Percentiles rank a stretch among this genome's conserved stretches.
Evolutionary conservation across 1,140 invertebrate genomes (phyloP).

Genomic region (Drosophila subpulchrella): DNA sequence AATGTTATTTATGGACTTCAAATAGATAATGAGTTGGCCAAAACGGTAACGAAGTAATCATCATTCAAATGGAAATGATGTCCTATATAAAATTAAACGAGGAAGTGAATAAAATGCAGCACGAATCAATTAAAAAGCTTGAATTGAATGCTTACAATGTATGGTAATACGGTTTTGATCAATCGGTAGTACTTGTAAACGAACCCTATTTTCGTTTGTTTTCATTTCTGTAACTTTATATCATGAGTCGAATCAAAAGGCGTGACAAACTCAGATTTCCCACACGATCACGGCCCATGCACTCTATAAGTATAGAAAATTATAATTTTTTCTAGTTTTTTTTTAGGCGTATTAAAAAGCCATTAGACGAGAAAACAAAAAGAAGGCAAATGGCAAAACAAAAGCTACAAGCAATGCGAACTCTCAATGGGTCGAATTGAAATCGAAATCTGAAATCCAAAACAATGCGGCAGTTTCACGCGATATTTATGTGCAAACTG

Average conservation of each 20-base stretch:
- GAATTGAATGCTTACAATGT: background rate
- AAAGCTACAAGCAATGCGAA: constrained; percentile 24
- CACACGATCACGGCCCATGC: constrained; percentile 21
- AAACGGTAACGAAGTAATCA: constrained; percentile 1
- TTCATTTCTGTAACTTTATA: constrained; percentile 7
- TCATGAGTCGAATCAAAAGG: constrained; percentile 18
- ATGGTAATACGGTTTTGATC: background rate
- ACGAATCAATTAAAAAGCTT: background rate
- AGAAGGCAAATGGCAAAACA: constrained; percentile 9
- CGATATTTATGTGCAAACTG: constrained; percentile 51
- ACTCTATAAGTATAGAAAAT: constrained; percentile 22
- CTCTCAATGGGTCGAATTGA: constrained; percentile 27
- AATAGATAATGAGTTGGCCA: constrained; percentile 37
- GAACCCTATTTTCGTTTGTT: background rate
- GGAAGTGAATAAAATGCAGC: constrained; percentile 8
- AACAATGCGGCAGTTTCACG: constrained; percentile 49
- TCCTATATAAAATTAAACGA: background rate
- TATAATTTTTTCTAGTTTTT: constrained; percentile 24
- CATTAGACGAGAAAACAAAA: constrained; percentile 30
- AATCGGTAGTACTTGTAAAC: background rate
- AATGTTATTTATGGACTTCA: constrained; percentile 28
- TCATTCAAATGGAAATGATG: constrained; percentile 2
- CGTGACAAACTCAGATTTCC: constrained; percentile 44
- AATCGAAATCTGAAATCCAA: constrained; percentile 41
- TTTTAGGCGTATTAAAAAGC: constrained; percentile 40